Conservation (phyloP, 2,888 invertebrate genomes). For the Smittia aterrima region DNA sequence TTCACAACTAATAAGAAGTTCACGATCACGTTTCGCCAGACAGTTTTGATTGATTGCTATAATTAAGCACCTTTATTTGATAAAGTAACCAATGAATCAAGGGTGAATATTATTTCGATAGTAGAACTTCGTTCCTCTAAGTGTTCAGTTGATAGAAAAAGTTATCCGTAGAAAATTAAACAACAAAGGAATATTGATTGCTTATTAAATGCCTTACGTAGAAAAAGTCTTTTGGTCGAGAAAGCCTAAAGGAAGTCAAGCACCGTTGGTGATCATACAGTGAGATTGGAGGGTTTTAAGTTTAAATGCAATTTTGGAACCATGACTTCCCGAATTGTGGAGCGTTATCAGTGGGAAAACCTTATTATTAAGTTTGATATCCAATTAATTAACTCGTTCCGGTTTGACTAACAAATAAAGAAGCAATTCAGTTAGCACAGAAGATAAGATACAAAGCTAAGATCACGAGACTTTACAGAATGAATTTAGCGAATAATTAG, state of each 20-base stretch:
- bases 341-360: no score
- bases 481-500: no score
- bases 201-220: not conserved
- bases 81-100: not conserved
- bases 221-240: not conserved
- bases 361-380: no score
- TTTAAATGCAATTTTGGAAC: not conserved
- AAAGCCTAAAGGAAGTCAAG: not conserved
- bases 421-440: no score
- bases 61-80: not conserved
- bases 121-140: not conserved
- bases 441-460: no score
- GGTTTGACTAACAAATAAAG: no score
- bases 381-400: no score
- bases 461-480: no score
- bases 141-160: not conserved
- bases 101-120: not conserved
- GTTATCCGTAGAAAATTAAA: not conserved
- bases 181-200: not conserved
- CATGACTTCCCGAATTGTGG: no score
- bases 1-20: not conserved
- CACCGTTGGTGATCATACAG: not conserved
- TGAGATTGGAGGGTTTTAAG: not conserved
- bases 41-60: constrained; percentile 1
- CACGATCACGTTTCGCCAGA: constrained; percentile 15